Evolutionary conservation across 23 tunicate species (phyloP).

Genomic region (Ascidia mentula): DNA sequence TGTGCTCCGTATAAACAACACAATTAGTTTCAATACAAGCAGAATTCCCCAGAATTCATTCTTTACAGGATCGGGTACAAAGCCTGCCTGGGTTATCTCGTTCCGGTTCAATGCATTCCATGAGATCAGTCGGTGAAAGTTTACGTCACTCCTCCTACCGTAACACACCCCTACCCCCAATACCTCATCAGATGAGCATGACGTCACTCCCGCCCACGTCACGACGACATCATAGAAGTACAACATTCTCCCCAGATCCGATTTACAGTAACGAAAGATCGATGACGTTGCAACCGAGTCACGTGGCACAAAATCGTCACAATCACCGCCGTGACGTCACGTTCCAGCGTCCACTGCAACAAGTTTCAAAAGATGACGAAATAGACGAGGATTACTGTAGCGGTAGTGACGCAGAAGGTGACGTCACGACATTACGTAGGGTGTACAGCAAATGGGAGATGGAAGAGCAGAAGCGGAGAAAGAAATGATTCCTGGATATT

Average conservation of each 20-base stretch:
- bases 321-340: not conserved
- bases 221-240: not conserved
- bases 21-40: no score
- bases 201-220: conserved; percentile 3
- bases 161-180: not conserved
- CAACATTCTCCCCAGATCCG: not conserved
- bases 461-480: conserved; percentile 16
- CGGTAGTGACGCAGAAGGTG: conserved; percentile 48
- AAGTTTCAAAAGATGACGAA: conserved; percentile 8
- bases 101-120: not conserved
- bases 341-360: not conserved
- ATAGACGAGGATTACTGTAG: conserved; percentile 54
- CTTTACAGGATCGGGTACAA: not conserved
- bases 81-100: not conserved
- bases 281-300: not conserved
- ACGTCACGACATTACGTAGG: conserved; percentile 26
- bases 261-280: not conserved
- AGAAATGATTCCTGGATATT: no score
- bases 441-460: conserved; percentile 48
- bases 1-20: no score
- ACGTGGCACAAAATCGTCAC: not conserved
- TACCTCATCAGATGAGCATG: not conserved
- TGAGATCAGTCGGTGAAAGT: not conserved
- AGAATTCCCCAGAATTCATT: not conserved
- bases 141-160: not conserved